Percentiles rank a stretch among this genome's conserved stretches.
Evolutionary conservation across 1,140 invertebrate genomes (phyloP).

Genomic region (Drosophila lacteicornis): DNA sequence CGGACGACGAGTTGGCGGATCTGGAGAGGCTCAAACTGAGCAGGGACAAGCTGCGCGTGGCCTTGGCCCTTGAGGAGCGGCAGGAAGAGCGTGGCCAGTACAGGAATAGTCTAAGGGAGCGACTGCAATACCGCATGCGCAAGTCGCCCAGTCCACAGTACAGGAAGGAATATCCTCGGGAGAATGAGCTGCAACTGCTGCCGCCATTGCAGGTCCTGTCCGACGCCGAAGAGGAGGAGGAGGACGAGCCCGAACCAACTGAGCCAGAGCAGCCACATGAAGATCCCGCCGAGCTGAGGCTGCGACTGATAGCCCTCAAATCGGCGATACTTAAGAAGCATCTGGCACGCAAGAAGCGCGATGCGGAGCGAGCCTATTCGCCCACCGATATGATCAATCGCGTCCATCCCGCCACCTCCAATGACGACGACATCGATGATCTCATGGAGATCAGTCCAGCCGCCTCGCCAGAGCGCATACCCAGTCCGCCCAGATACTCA

Average conservation of each 20-base stretch:
- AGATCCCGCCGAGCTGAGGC: slow-evolving; percentile 58
- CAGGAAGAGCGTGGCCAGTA: slow-evolving; percentile 41
- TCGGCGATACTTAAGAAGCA: slow-evolving; percentile 80
- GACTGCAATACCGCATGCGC: slow-evolving; percentile 44
- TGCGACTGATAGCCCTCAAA: slow-evolving; percentile 78
- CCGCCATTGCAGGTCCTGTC: neutral
- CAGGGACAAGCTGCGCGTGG: slow-evolving; percentile 69
- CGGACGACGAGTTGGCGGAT: slow-evolving; percentile 47
- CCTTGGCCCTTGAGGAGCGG: slow-evolving; percentile 51
- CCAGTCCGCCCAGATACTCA: slow-evolving; percentile 33
- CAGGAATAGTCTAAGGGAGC: slow-evolving; percentile 59
- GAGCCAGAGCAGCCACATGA: slow-evolving; percentile 7
- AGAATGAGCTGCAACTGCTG: slow-evolving; percentile 12
- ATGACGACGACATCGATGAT: slow-evolving; percentile 67
- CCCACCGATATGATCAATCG: slow-evolving; percentile 82
- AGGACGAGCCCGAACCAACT: slow-evolving; percentile 10
- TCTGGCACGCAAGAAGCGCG: slow-evolving; percentile 72
- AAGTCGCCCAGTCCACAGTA: slow-evolving; percentile 51
- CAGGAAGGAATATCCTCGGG: slow-evolving; percentile 4
- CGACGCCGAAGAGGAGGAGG: slow-evolving; percentile 42
- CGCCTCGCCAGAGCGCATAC: slow-evolving; percentile 59
- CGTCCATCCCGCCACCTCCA: slow-evolving; percentile 54
- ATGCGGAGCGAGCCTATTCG: slow-evolving; percentile 80
- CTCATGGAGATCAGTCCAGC: slow-evolving; percentile 82
- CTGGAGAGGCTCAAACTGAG: slow-evolving; percentile 51